phyloP scores from a whole-genome alignment of 2,113 vertebrate genomes.

The human region GRCh38 chr3:131348001-131348500 shows the following conservation, averaged over 20 bases:
- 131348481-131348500: not conserved
- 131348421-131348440: not conserved
- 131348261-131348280: not conserved
- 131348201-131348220: not conserved
- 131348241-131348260: too few relatives aligned
- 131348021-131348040: not conserved
- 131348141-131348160: not conserved
- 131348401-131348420: not conserved
- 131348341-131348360: not conserved
- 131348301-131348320: not conserved
- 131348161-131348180: not conserved
- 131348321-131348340: not conserved
- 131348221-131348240: not conserved
- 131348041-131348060: not conserved
- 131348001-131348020: not conserved
- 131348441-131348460: not conserved
- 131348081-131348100: too few relatives aligned
- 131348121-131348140: not conserved
- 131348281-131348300: not conserved
- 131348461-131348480: not conserved
- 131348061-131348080: not conserved
- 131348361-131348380: not conserved
- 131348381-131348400: not conserved
- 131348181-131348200: not conserved
- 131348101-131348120: not conserved